These are phyloP conservation scores for Platycheirus rosarum DNA, from an alignment of 2,888 invertebrate species.

Conservation along the genomic window DNA sequence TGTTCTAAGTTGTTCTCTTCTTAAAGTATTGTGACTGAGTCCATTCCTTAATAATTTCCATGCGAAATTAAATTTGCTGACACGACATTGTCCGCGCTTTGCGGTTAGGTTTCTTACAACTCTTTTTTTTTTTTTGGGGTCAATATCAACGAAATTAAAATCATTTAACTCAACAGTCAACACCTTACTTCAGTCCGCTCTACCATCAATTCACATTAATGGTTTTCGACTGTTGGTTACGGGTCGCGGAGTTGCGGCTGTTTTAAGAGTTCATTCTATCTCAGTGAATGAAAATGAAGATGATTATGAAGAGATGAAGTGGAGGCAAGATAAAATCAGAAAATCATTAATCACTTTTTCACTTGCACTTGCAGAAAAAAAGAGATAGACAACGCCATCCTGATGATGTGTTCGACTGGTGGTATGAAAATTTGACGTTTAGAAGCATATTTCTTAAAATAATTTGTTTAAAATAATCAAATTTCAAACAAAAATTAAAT, in stretches of 20 bases:
- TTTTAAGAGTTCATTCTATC: neutral
- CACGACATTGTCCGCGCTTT: slow-evolving; percentile 12
- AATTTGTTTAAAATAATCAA: neutral
- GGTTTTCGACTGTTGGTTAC: neutral
- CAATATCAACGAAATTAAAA: slow-evolving; percentile 45
- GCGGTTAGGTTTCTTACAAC: neutral
- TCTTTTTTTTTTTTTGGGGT: slow-evolving; percentile 58
- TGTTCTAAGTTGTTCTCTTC: neutral
- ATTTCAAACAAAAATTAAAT: neutral
- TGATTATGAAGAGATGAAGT: too few relatives aligned
- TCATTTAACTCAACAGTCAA: slow-evolving; percentile 1
- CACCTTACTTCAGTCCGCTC: too few relatives aligned
- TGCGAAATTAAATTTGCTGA: slow-evolving; percentile 9
- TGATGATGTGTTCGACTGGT: too few relatives aligned
- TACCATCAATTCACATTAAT: neutral
- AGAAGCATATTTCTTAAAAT: neutral
- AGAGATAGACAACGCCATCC: neutral
- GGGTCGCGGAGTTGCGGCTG: neutral
- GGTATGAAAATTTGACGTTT: neutral
- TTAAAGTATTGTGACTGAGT: neutral
- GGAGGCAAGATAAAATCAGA: too few relatives aligned
- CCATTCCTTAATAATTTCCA: slow-evolving; percentile 5
- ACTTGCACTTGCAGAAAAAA: slow-evolving; percentile 20
- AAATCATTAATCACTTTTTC: slow-evolving; percentile 28
- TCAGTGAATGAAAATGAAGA: slow-evolving; percentile 2